Evolutionary conservation across 2,113 vertebrate species (phyloP).

Genomic region (Xyliphius kryptos): DNA sequence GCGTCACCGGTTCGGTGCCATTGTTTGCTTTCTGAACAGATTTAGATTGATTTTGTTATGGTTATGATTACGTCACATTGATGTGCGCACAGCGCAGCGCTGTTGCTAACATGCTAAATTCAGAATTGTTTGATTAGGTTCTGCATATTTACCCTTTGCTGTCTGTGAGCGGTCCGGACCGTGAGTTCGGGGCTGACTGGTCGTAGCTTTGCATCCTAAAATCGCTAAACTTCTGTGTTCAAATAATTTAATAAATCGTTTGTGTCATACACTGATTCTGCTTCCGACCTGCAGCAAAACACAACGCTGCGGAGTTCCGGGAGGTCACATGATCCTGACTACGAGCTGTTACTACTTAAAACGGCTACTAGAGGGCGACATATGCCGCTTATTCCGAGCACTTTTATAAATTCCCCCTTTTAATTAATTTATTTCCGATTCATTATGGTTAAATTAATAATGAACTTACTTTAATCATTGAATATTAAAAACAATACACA

Average conservation of each 20-base stretch:
- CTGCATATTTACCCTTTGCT: slow-evolving; percentile 33
- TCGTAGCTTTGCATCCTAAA: slow-evolving; percentile 37
- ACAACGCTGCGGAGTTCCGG: slow-evolving; percentile 22
- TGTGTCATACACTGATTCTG: not conserved
- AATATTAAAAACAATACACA: too few relatives aligned
- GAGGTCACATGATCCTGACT: slow-evolving; percentile 23
- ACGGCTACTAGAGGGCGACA: slow-evolving; percentile 12
- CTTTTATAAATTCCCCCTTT: not conserved
- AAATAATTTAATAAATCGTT: not conserved
- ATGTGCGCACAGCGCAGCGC: too few relatives aligned
- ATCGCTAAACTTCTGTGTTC: not conserved
- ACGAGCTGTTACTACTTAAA: not conserved
- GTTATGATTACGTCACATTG: too few relatives aligned
- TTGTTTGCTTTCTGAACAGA: too few relatives aligned
- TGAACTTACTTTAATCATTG: too few relatives aligned
- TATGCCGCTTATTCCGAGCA: too few relatives aligned
- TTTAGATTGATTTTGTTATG: too few relatives aligned
- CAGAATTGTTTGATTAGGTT: not conserved
- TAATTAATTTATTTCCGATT: not conserved
- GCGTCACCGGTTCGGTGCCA: too few relatives aligned
- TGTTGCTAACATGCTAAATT: slow-evolving; percentile 2
- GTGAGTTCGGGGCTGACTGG: slow-evolving; percentile 1
- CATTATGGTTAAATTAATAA: too few relatives aligned
- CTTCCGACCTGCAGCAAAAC: not conserved
- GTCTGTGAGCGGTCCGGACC: slow-evolving; percentile 14